These are phyloP conservation scores for Hippasteria phrygiana DNA, from an alignment of 53 echinoderm and acorn worm species.

Conservation along the genomic window DNA sequence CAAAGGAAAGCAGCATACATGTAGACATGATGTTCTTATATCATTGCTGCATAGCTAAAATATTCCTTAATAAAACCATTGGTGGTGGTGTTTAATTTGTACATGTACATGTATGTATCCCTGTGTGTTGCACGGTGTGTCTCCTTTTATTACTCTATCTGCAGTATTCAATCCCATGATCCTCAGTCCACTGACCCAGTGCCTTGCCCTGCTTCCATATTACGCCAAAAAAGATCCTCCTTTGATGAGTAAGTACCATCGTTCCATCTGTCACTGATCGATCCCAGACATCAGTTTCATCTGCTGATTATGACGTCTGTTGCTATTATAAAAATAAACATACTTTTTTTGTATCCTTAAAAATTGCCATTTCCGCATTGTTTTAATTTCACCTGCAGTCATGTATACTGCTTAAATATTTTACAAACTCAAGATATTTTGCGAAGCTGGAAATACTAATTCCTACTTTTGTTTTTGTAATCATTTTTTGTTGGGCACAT, in stretches of 20 bases:
- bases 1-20: too few relatives aligned
- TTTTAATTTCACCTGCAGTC: too few relatives aligned
- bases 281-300: too few relatives aligned
- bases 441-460: too few relatives aligned
- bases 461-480: neutral
- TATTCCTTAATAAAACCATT: too few relatives aligned
- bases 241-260: conserved; percentile 54
- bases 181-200: neutral
- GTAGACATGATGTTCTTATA: too few relatives aligned
- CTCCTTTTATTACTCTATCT: neutral
- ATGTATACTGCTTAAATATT: neutral
- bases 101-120: neutral
- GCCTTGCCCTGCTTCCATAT: conserved; percentile 48
- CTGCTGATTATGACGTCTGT: too few relatives aligned
- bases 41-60: too few relatives aligned
- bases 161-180: conserved; percentile 44
- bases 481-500: neutral
- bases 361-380: too few relatives aligned
- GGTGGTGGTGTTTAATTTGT: neutral
- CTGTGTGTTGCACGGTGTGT: conserved; percentile 42
- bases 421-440: neutral
- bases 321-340: too few relatives aligned
- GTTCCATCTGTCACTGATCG: neutral
- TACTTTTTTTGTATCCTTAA: too few relatives aligned
- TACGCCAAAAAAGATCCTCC: conserved; percentile 44